Conservation (phyloP, 2,113 vertebrate species). For the Bos javanicus region DNA sequence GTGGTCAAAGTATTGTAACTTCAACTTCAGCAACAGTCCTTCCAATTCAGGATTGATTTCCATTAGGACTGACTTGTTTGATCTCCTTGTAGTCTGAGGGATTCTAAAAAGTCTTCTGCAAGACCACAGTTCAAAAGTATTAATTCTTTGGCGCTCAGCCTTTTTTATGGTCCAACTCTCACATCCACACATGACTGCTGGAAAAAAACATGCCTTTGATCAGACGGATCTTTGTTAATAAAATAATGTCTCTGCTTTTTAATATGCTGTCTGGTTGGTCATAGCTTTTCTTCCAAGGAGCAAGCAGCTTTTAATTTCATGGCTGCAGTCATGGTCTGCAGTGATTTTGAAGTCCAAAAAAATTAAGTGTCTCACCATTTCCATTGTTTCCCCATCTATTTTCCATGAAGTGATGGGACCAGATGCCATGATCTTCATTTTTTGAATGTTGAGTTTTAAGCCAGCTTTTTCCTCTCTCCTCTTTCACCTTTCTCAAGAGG, state of each 20-base stretch:
- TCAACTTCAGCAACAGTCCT: not conserved
- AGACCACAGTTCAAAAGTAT: not conserved
- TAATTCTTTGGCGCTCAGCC: not conserved
- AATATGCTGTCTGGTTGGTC: not conserved
- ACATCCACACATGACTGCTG: not conserved
- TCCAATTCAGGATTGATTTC: not conserved
- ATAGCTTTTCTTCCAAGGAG: not conserved
- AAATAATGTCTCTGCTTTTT: not conserved
- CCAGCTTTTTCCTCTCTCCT: not conserved
- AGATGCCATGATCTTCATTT: not conserved
- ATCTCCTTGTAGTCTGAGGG: not conserved
- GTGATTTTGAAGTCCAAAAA: not conserved
- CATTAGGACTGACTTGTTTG: not conserved
- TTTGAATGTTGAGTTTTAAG: not conserved
- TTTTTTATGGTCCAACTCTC: not conserved
- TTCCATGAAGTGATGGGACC: not conserved
- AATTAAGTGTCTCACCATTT: not conserved
- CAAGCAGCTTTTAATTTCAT: not conserved
- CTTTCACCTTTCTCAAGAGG: not conserved
- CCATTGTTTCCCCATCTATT: not conserved
- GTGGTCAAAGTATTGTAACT: not conserved
- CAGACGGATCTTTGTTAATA: not conserved
- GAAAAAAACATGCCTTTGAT: not conserved
- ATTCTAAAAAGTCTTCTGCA: not conserved
- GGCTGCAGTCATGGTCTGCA: not conserved